These are phyloP conservation scores for Botia kubotai DNA, from an alignment of 2,797 vertebrate genomes.

Conservation along the genomic window DNA sequence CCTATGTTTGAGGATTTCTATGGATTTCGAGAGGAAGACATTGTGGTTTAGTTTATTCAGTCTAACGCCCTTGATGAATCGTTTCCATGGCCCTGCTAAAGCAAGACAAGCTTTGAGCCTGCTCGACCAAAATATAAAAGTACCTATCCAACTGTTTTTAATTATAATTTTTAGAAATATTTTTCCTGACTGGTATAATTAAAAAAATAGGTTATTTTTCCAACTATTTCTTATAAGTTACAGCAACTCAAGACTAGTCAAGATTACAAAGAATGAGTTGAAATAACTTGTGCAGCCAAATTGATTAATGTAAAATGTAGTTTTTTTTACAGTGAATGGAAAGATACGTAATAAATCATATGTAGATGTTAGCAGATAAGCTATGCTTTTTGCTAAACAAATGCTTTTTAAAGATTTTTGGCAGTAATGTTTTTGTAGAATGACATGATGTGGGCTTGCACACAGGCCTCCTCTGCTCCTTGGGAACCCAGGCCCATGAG, in stretches of 20 bases:
- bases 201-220: too few species aligned
- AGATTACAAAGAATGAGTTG: too few species aligned
- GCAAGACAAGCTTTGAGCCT: constrained; percentile 80
- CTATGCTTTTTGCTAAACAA: not conserved
- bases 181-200: too few species aligned
- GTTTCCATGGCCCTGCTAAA: constrained; percentile 83
- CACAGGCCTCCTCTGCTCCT: constrained; percentile 72
- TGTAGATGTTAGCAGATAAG: too few species aligned
- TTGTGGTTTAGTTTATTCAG: constrained; percentile 89
- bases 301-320: too few species aligned
- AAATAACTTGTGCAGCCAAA: too few species aligned
- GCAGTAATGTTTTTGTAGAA: not conserved
- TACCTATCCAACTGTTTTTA: constrained; percentile 48
- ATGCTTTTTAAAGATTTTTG: not conserved
- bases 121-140: constrained; percentile 77
- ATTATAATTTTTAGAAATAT: not conserved
- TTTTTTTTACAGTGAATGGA: too few species aligned
- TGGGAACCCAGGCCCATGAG: constrained; percentile 75
- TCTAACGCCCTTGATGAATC: constrained; percentile 86
- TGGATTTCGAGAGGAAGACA: constrained; percentile 87
- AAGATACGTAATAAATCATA: too few species aligned
- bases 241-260: too few species aligned
- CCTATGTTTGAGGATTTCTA: constrained; percentile 71
- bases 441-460: constrained; percentile 42
- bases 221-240: too few species aligned